These are phyloP conservation scores for Panagrolaimus sp. DNA, from an alignment of 1,140 invertebrate species.

Conservation along the genomic window DNA sequence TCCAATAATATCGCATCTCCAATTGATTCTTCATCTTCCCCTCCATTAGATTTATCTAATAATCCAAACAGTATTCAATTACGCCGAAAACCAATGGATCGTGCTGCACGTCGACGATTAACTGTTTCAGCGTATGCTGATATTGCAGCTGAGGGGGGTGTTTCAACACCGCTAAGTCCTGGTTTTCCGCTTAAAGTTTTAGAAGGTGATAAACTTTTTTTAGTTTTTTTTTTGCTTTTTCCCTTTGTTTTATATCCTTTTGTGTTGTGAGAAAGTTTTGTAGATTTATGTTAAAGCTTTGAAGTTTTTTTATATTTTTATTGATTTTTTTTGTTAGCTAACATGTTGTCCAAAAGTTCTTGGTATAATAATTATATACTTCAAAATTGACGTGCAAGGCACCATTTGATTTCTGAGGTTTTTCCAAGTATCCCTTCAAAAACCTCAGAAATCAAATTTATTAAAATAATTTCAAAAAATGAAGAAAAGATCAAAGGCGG, in stretches of 20 bases:
- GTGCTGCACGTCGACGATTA: background rate
- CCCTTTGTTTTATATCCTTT: background rate
- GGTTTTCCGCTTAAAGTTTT: background rate
- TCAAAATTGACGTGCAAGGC: no score
- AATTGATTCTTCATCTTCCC: background rate
- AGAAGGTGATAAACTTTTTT: slow-evolving; percentile 15
- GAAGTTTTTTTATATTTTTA: background rate
- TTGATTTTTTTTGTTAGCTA: background rate
- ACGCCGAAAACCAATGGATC: background rate
- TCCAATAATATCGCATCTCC: background rate
- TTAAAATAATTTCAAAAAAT: no score
- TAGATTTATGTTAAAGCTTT: background rate
- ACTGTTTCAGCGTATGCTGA: slow-evolving; percentile 1
- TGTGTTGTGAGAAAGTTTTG: background rate
- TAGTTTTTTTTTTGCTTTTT: background rate
- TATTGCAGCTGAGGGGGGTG: background rate
- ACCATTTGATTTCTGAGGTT: no score
- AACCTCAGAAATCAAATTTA: no score
- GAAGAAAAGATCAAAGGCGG: no score
- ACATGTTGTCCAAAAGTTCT: background rate
- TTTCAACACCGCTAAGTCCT: slow-evolving; percentile 2
- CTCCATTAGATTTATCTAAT: background rate
- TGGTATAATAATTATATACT: no score
- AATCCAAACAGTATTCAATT: background rate
- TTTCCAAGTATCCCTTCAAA: no score